These are phyloP conservation scores for Setophaga coronata DNA, from an alignment of 2,113 vertebrate genomes.

Conservation along the genomic window DNA sequence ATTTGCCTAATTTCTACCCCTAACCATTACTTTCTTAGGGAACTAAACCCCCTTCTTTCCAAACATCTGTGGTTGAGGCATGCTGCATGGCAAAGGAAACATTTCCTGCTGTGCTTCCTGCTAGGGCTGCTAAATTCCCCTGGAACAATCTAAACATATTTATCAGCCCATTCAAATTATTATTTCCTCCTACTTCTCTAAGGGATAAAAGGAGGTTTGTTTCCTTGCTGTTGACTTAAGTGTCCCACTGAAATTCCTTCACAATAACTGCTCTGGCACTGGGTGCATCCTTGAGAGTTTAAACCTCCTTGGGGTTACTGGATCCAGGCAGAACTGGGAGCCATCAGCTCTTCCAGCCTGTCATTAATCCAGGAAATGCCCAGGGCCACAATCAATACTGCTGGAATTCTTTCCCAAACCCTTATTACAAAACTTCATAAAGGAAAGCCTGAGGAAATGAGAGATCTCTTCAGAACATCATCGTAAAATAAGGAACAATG, in stretches of 20 bases:
- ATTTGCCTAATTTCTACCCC: not conserved
- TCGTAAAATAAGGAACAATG: not conserved
- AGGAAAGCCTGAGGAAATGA: constrained; percentile 35
- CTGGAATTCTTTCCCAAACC: not conserved
- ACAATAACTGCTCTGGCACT: not conserved
- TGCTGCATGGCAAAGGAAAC: not conserved
- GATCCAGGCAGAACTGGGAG: not conserved
- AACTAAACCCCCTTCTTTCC: not conserved
- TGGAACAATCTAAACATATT: not conserved
- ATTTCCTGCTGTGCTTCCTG: not conserved
- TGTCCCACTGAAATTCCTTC: not conserved
- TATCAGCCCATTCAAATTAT: not conserved
- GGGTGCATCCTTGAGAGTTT: not conserved
- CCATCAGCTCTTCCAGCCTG: not conserved
- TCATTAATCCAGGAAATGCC: constrained; percentile 34
- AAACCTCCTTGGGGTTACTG: not conserved
- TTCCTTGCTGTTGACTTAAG: not conserved
- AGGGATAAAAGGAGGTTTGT: constrained; percentile 23
- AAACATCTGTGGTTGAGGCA: not conserved
- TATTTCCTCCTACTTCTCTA: not conserved
- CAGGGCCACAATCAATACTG: not conserved
- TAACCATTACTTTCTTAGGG: not conserved
- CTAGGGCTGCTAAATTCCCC: not conserved
- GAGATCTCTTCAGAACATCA: not conserved
- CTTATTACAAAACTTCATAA: not conserved